Conservation (phyloP, 2,888 invertebrate species). For the Drosophila affinis region DNA sequence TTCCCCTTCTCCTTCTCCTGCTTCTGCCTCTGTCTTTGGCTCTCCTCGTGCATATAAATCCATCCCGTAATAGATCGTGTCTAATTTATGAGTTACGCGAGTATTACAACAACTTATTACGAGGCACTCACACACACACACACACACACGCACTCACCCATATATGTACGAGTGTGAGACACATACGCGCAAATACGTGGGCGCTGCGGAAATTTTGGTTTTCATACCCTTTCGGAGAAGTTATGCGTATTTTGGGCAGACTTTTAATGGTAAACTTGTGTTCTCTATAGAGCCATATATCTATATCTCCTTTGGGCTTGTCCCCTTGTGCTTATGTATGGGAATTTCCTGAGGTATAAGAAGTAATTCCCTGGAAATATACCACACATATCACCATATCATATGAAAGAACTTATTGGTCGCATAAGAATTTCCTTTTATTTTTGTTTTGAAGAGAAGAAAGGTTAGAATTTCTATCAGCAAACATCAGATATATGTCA, state of each 20-base stretch:
- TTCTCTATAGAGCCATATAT: fast-evolving
- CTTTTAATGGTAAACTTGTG: too few species aligned
- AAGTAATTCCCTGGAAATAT: too few species aligned
- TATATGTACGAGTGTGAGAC: constrained; percentile 41
- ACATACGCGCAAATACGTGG: constrained; percentile 21
- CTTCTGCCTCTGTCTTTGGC: constrained; percentile 20
- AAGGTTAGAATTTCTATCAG: too few species aligned
- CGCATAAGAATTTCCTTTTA: too few species aligned
- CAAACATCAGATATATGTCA: too few species aligned
- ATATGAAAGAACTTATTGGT: too few species aligned
- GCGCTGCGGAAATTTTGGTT: background rate
- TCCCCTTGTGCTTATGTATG: too few species aligned
- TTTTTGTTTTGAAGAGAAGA: too few species aligned
- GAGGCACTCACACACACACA: constrained; percentile 9
- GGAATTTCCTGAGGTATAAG: too few species aligned
- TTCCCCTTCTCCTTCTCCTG: background rate
- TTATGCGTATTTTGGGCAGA: background rate
- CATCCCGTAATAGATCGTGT: constrained; percentile 47
- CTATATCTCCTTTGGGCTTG: too few species aligned
- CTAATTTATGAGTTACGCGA: constrained; percentile 45
- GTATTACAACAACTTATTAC: constrained; percentile 41
- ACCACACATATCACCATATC: too few species aligned
- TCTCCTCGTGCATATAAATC: constrained; percentile 40
- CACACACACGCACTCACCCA: constrained; percentile 18
- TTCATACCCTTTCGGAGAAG: constrained; percentile 2